Evolutionary conservation across 1,140 invertebrate genomes (phyloP), one percentile per base, ranked within the genome.

Genomic region (Globodera rostochiensis): DNA sequence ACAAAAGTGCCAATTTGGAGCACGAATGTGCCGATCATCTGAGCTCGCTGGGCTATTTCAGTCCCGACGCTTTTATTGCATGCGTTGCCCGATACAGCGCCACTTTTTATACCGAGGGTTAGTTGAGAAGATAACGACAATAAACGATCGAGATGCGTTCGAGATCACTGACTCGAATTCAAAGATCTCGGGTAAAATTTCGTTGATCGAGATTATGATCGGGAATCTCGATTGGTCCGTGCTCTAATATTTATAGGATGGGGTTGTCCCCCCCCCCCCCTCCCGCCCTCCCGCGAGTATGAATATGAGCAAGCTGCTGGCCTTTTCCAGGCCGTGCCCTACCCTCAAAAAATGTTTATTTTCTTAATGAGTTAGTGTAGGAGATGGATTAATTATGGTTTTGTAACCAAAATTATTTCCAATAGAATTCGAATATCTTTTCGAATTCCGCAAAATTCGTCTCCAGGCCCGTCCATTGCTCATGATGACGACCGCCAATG

Each of bases 381-480:
- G 36, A 36, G 36, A 36, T 3, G 36, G 36, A 36, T 36, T 36
- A 36, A 36, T 36, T 36, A 36, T 36, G 36, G 36, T 36, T 36
- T 36, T 36, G 36, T 3, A 36, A 36, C 36, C 3, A 36, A 36
- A 36, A 36, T 36, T 36, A 36, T 36, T 36, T 36, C 36, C 36
- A 36, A 36, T 36, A 36, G 36, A 36, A 36, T 36, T 36, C 36
- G 36, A 36, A 36, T 36, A 36, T 15, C 53, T 21, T 70, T 70
- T 70, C 67, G 74, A n/a, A 74, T 74, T n/a, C 21, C 19, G 25
- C 46, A 6, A 77, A 46, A 77, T 19, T 45, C 74, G 19, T 80
- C 21, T 76, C 50, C 50, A 81, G 80, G 6, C 57, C 50, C 19
- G 66, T 15, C 80, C 79, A 19, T 49, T 81, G 60, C 50, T 83